phyloP scores from a whole-genome alignment of 2,797 vertebrate species.

The Danio albolineatus region DNA sequence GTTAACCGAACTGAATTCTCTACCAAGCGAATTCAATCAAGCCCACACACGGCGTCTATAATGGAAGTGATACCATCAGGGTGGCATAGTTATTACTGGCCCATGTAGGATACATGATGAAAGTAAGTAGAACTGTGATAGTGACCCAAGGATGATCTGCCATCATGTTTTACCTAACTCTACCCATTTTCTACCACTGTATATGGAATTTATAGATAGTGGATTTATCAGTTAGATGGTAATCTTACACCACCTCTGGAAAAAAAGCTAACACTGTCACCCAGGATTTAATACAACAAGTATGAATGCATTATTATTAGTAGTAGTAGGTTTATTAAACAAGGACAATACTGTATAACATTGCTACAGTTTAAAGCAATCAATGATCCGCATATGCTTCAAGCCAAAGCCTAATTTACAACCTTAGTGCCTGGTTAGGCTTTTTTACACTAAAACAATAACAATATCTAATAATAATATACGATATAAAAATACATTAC shows the following conservation, averaged over 20 bases:
- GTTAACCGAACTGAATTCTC: not conserved
- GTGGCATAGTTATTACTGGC: not conserved
- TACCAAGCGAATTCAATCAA: slow-evolving; percentile 1
- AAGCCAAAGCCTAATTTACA: too few relatives aligned
- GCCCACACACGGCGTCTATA: slow-evolving; percentile 3
- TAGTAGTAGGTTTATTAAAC: too few relatives aligned
- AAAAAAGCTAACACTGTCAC: not conserved
- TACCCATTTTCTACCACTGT: not conserved
- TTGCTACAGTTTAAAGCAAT: too few relatives aligned
- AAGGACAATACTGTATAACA: too few relatives aligned
- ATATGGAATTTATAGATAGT: too few relatives aligned
- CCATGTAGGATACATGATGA: not conserved
- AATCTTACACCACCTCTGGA: not conserved
- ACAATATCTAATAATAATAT: too few relatives aligned
- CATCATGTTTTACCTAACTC: not conserved
- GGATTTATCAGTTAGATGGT: not conserved
- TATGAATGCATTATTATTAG: not conserved
- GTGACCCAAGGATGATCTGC: not conserved
- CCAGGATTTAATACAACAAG: not conserved
- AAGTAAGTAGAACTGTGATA: slow-evolving; percentile 3
- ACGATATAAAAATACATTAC: too few relatives aligned
- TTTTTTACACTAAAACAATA: too few relatives aligned
- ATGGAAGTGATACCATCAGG: slow-evolving; percentile 22
- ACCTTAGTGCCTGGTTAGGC: too few relatives aligned
- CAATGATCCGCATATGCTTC: too few relatives aligned